A percentile compares a stretch with the other conserved stretches of the same genome.
phyloP scores from a whole-genome alignment of 2,113 vertebrate species.

The Gasterosteus nipponicus region DNA sequence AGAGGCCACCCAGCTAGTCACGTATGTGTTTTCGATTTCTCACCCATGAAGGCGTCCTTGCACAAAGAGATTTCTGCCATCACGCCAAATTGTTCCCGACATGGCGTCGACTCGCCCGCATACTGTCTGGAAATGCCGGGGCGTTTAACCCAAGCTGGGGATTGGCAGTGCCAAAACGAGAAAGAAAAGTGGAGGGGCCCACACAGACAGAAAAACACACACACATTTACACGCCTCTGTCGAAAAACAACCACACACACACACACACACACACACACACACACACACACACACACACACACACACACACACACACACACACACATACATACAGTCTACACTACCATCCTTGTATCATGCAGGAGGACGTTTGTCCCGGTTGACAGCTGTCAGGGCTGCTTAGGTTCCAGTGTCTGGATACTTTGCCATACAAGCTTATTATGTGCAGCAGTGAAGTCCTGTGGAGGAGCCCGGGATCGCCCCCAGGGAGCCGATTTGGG shows the following conservation, averaged over 20 bases:
- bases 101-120: conserved; percentile 33
- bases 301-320: neutral
- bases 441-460: conserved; percentile 50
- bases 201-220: neutral
- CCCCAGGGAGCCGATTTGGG: conserved; percentile 67
- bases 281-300: conserved; percentile 14
- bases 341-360: conserved; percentile 7
- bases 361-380: conserved; percentile 58
- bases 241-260: neutral
- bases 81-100: conserved; percentile 67
- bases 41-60: conserved; percentile 53
- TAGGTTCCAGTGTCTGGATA: conserved; percentile 68
- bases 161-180: conserved; percentile 35
- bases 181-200: conserved; percentile 4
- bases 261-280: neutral
- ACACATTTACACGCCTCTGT: conserved; percentile 2
- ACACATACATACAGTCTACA: neutral
- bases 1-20: conserved; percentile 44
- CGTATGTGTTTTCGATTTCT: conserved; percentile 63
- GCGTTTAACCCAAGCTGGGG: conserved; percentile 41
- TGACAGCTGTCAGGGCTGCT: conserved; percentile 82
- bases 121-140: conserved; percentile 55
- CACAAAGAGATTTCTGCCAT: conserved; percentile 35
- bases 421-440: conserved; percentile 75
- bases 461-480: conserved; percentile 34